phyloP scores from a whole-genome alignment of 2,797 vertebrate genomes.

The Bradypodion pumilum region DNA sequence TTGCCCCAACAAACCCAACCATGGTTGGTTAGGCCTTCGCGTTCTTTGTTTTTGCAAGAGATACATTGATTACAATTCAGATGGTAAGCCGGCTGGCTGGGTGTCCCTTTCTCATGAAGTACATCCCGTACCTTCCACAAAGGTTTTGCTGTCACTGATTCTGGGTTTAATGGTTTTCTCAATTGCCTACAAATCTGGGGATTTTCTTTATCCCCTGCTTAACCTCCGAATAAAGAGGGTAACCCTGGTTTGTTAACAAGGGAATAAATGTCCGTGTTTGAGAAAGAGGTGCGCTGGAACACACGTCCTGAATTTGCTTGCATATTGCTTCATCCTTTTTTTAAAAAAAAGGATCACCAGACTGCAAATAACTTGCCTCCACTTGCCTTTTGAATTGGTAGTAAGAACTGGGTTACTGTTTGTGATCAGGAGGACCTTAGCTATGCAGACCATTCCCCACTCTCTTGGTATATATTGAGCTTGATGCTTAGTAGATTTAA shows the following conservation, averaged over 20 bases:
- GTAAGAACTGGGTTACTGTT: neutral
- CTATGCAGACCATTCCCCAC: neutral
- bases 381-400: neutral
- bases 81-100: neutral
- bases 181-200: rapidly evolving
- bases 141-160: rapidly evolving
- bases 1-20: no score
- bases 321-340: neutral
- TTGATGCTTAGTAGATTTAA: neutral
- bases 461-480: neutral
- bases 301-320: neutral
- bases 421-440: neutral
- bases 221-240: neutral
- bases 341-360: neutral
- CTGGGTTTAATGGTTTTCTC: neutral
- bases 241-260: neutral
- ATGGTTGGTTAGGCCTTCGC: neutral
- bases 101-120: neutral
- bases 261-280: neutral
- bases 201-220: slow-evolving; percentile 3
- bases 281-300: neutral
- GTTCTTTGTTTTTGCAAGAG: neutral
- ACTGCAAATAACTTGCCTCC: neutral
- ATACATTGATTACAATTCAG: neutral
- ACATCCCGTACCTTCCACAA: neutral